Percentiles rank a stretch among this genome's conserved stretches.
Conservation (phyloP, 2,113 vertebrate species). For the Crotalus horridus region DNA sequence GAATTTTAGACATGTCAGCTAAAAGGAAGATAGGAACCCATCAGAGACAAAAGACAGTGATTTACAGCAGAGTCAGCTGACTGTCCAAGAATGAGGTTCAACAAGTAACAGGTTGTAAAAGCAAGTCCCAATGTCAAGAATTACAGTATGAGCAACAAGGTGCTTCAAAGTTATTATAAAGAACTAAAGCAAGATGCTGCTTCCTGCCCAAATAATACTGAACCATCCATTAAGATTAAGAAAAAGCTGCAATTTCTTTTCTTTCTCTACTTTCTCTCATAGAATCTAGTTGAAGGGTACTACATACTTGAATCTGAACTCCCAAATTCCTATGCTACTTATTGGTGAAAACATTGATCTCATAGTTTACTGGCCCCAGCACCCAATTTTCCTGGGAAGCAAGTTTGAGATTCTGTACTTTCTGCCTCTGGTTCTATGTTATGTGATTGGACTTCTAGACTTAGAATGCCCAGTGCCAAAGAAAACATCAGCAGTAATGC, state of each 20-base stretch:
- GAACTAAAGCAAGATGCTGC: not conserved
- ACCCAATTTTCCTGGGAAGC: not conserved
- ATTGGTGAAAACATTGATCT: not conserved
- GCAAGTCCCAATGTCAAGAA: not conserved
- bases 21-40: not conserved
- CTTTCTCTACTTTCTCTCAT: not conserved
- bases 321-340: not conserved
- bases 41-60: not conserved
- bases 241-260: not conserved
- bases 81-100: not conserved
- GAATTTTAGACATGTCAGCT: not conserved
- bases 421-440: not conserved
- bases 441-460: not conserved
- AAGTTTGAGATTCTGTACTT: not conserved
- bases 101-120: not conserved
- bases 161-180: not conserved
- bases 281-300: no score
- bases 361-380: not conserved
- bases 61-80: not conserved
- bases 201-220: not conserved
- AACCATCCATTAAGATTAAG: not conserved
- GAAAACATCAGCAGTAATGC: not conserved
- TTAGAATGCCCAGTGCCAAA: not conserved
- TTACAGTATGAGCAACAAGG: not conserved
- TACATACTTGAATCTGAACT: not conserved